Evolutionary conservation across 2,113 vertebrate genomes (phyloP).

Genomic region (Cyphomyrus discorhynchus): DNA sequence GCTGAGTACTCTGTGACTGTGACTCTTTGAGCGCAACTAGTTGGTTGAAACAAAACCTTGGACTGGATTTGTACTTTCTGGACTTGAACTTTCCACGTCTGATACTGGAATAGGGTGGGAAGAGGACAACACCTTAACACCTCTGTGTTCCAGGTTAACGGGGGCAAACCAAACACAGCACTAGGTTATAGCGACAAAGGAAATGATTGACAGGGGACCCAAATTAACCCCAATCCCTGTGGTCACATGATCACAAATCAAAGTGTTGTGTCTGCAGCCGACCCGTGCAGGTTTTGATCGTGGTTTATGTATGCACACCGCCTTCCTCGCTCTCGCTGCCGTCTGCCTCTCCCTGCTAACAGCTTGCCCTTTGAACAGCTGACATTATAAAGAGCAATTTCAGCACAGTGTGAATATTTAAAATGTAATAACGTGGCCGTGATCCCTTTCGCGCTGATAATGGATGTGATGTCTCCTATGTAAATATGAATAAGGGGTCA

Average conservation of each 20-base stretch:
- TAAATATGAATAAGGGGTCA: slow-evolving; percentile 29
- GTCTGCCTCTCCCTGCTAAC: background rate
- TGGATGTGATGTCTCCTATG: slow-evolving; percentile 17
- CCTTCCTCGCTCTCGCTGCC: background rate
- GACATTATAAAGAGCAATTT: slow-evolving; percentile 35
- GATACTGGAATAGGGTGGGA: background rate
- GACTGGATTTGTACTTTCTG: no score
- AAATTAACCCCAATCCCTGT: background rate
- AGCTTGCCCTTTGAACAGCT: slow-evolving; percentile 31
- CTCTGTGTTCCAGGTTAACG: background rate
- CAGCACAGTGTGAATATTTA: slow-evolving; percentile 29
- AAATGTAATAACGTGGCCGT: slow-evolving; percentile 23
- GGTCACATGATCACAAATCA: background rate
- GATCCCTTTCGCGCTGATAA: slow-evolving; percentile 27
- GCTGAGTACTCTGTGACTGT: no score
- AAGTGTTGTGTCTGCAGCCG: background rate
- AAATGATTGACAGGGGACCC: background rate
- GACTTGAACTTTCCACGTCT: no score
- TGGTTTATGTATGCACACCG: background rate
- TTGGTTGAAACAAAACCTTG: no score
- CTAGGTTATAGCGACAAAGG: background rate
- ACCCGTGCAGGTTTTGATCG: background rate
- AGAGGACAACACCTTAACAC: background rate
- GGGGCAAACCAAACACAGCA: background rate
- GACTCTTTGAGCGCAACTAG: no score